phyloP scores from a whole-genome alignment of 1,140 invertebrate genomes.

The Oryctes rhinoceros region DNA sequence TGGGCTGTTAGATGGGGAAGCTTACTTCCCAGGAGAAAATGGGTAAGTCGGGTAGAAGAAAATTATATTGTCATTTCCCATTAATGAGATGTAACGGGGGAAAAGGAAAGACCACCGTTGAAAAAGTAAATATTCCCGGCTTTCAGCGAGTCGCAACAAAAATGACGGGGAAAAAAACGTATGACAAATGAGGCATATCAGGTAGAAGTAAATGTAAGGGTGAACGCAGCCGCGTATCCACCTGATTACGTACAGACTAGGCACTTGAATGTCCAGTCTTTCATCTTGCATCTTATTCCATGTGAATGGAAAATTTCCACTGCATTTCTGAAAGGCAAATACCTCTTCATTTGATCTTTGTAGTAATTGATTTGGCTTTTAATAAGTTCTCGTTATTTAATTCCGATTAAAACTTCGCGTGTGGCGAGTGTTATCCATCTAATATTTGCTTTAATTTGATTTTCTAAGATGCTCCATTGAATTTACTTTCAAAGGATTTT shows the following conservation, averaged over 20 bases:
- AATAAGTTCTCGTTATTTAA: too few relatives aligned
- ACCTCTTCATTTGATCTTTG: too few relatives aligned
- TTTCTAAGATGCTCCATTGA: too few relatives aligned
- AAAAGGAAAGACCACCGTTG: neutral
- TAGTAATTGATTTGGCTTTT: too few relatives aligned
- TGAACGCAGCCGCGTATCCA: neutral
- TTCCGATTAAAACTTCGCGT: too few relatives aligned
- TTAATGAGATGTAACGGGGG: neutral
- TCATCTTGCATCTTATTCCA: neutral
- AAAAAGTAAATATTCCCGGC: neutral
- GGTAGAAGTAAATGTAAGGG: neutral
- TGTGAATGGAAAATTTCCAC: too few relatives aligned
- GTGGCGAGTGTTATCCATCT: too few relatives aligned
- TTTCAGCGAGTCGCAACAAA: neutral
- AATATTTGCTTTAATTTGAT: too few relatives aligned
- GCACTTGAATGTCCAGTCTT: neutral
- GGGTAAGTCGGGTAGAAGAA: neutral
- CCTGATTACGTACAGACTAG: neutral
- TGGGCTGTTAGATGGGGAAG: neutral
- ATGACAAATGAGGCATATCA: constrained; percentile 4
- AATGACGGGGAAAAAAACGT: neutral
- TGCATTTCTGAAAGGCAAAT: too few relatives aligned
- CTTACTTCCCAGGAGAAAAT: neutral
- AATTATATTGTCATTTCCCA: constrained; percentile 5
- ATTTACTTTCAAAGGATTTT: too few relatives aligned